Conservation (phyloP, 2,888 invertebrate genomes). For the Leucoptera coffeella region DNA sequence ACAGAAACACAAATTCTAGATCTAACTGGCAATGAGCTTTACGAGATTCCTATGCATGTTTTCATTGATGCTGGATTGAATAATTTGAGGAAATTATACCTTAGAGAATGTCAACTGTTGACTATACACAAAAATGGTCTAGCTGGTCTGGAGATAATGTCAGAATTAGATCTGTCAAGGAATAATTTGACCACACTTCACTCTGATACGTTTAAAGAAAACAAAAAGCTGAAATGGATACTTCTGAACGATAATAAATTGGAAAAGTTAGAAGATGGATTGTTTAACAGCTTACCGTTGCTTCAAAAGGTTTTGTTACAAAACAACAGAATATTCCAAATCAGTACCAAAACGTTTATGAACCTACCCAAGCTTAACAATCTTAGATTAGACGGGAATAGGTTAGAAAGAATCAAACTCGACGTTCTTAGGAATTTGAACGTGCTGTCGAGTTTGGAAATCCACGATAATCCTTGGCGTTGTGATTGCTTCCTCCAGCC, state of each 20-base stretch:
- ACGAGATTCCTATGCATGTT: conserved; percentile 59
- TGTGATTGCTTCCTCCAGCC: conserved; percentile 80
- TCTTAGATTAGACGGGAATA: conserved; percentile 68
- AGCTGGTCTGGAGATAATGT: conserved; percentile 67
- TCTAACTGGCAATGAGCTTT: conserved; percentile 63
- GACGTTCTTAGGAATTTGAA: conserved; percentile 60
- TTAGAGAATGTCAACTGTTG: conserved; percentile 68
- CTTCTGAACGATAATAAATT: conserved; percentile 71
- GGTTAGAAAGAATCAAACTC: conserved; percentile 59
- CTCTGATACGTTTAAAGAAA: conserved; percentile 65
- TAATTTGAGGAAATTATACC: conserved; percentile 74
- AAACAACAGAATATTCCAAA: conserved; percentile 63
- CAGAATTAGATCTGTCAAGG: conserved; percentile 75
- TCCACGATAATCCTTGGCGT: conserved; percentile 80
- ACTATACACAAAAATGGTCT: conserved; percentile 71
- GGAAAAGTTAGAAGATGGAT: conserved; percentile 62
- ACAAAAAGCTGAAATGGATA: conserved; percentile 64
- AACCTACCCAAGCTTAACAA: conserved; percentile 62
- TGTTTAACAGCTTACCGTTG: conserved; percentile 69
- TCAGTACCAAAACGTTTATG: conserved; percentile 66
- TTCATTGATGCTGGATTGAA: conserved; percentile 65
- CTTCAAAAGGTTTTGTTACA: conserved; percentile 73
- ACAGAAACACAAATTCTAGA: conserved; percentile 67
- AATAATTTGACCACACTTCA: conserved; percentile 63
- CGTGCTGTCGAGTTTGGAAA: conserved; percentile 64